Conservation (phyloP, 2,797 vertebrate species). For the Acrossocheilus fasciatus region DNA sequence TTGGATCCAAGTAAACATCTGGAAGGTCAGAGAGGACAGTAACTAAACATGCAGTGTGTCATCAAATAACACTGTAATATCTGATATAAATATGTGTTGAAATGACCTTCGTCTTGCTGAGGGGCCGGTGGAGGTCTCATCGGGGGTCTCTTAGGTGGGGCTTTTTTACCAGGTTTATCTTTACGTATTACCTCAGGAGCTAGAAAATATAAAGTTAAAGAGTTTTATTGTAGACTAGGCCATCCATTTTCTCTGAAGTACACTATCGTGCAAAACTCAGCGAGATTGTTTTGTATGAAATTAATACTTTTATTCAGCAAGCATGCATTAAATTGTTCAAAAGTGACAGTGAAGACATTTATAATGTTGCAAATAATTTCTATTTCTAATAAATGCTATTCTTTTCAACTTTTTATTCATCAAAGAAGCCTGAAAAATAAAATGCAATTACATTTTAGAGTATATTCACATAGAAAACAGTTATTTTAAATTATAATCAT, state of each 20-base stretch:
- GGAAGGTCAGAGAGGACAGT: slow-evolving; percentile 59
- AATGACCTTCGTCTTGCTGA: slow-evolving; percentile 71
- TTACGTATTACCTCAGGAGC: slow-evolving; percentile 78
- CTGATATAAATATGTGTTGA: neutral
- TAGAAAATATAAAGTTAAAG: neutral
- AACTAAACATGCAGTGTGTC: neutral
- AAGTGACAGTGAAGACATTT: neutral
- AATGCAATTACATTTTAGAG: neutral
- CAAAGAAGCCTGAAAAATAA: neutral
- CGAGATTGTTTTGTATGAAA: neutral
- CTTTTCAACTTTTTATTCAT: neutral
- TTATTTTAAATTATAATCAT: neutral
- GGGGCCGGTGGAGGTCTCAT: slow-evolving; percentile 33
- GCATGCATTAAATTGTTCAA: neutral
- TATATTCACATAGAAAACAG: neutral
- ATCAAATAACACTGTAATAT: neutral
- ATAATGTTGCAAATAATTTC: neutral
- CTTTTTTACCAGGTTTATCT: slow-evolving; percentile 74
- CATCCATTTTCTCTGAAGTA: neutral
- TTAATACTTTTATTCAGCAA: neutral
- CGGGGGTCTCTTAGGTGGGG: slow-evolving; percentile 54
- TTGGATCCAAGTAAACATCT: slow-evolving; percentile 83
- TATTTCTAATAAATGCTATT: neutral
- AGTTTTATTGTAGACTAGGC: neutral
- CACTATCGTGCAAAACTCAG: neutral